Evolutionary conservation across 2,888 invertebrate species (phyloP), one percentile per base, ranked within the genome.

Genomic region (Napeogenes sylphis): DNA sequence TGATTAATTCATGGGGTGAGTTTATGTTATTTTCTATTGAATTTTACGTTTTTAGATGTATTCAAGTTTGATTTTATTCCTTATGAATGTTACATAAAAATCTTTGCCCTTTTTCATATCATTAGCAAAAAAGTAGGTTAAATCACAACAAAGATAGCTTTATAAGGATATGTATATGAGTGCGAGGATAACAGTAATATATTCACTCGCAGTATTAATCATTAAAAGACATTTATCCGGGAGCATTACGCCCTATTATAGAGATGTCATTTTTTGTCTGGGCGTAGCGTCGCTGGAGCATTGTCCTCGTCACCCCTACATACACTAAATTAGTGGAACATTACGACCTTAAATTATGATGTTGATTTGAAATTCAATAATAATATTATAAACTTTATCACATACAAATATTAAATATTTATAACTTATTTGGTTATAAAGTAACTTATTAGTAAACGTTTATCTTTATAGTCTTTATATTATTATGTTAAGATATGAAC

Each of bases 181-280:
- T 42, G 12, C 30, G 30, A 5, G 51, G 2, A 21, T 21, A 21
- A 3, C 30, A 30, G 2, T 57, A 59, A 51, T 53, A 42, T 58
- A 57, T 59, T 59, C 60, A 53, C 54, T 47, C 64, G 62, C 32
- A 61, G 65, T 69, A 72, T 66, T 59, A 71, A 71, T 70, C 74
- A 74, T 73, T 73, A 73, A 69, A 67, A 59, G 55, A 70, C 73
- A 73, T 75, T 75, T 70, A 76, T 67, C 70, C 71, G 68, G 68
- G 69, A 61, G 63, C 70, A 67, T 68, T 68, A 68, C 57, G 64
- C 72, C 66, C 71, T 65, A 73, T 79, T 77, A 86, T 82, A 79
- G 77, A 84, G 83, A 75, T 78, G 82, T 85, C 80, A 83, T 80
- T 82, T 82, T 82, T 82, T 76, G 73, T 72, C 66, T 62, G 65